phyloP scores from a whole-genome alignment of 2,797 vertebrate species.

The Manis javanica region DNA sequence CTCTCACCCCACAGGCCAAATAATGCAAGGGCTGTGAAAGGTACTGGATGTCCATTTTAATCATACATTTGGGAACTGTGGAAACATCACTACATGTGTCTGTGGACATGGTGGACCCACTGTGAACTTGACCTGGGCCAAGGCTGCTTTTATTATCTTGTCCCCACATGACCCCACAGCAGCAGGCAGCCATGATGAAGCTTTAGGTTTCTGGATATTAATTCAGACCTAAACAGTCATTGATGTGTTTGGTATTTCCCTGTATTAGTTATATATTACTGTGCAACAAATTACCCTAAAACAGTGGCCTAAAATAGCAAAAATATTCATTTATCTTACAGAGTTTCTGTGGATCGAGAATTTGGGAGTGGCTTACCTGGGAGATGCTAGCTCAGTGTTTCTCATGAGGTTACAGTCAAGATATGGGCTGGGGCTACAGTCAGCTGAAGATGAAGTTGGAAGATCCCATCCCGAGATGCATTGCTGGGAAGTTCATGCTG shows the following conservation, averaged over 20 bases:
- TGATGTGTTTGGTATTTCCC: neutral
- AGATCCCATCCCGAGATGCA: neutral
- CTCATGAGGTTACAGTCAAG: neutral
- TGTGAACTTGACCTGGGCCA: neutral
- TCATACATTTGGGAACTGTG: neutral
- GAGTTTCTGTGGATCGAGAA: neutral
- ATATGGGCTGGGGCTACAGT: neutral
- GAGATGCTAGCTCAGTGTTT: neutral
- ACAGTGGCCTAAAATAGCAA: neutral
- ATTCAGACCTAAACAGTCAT: neutral
- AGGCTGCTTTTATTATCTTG: neutral
- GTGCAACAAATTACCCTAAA: neutral
- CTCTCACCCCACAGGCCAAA: neutral
- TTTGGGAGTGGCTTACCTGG: neutral
- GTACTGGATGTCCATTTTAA: neutral
- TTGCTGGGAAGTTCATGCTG: neutral
- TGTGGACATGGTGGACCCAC: neutral
- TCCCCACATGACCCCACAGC: rapidly evolving
- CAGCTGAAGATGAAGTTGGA: neutral
- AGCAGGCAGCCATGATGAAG: neutral
- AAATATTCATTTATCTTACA: neutral
- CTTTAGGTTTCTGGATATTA: neutral
- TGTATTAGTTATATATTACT: neutral
- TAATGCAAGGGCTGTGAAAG: neutral
- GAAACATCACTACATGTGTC: neutral